phyloP scores from a whole-genome alignment of 2,113 vertebrate genomes.

The Ploceus nigricollis region DNA sequence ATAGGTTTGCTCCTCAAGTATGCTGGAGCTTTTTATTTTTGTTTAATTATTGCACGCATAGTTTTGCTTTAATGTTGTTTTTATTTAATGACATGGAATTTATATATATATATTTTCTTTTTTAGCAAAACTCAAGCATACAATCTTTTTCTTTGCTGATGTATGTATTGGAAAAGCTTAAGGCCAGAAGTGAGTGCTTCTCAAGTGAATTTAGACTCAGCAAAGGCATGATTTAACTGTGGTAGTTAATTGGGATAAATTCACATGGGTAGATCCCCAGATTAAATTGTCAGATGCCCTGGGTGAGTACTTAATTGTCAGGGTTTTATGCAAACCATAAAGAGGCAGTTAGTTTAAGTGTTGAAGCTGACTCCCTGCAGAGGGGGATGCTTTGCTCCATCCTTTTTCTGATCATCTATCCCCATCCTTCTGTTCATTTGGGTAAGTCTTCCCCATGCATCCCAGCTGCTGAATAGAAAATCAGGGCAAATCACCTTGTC shows the following conservation, averaged over 20 bases:
- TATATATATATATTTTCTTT: neutral
- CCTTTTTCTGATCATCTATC: neutral
- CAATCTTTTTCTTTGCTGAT: neutral
- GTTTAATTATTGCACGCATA: neutral
- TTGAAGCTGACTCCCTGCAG: neutral
- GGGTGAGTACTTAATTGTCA: neutral
- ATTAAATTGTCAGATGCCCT: neutral
- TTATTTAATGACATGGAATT: neutral
- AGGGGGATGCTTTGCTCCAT: neutral
- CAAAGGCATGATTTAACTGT: neutral
- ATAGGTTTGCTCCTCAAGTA: constrained; percentile 9
- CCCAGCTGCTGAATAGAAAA: neutral
- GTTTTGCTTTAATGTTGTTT: neutral
- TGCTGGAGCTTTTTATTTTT: neutral
- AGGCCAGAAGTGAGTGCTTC: neutral
- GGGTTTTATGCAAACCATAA: neutral
- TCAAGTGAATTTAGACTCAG: neutral
- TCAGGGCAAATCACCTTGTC: neutral
- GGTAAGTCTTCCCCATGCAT: neutral
- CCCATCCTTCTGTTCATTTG: neutral
- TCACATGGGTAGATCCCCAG: neutral
- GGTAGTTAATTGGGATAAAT: neutral
- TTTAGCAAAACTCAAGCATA: neutral
- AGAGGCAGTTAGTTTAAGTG: neutral
- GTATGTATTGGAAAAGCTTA: neutral